These are phyloP conservation scores for Epinephelus fuscoguttatus DNA, from an alignment of 2,113 vertebrate genomes.

Conservation along the genomic window DNA sequence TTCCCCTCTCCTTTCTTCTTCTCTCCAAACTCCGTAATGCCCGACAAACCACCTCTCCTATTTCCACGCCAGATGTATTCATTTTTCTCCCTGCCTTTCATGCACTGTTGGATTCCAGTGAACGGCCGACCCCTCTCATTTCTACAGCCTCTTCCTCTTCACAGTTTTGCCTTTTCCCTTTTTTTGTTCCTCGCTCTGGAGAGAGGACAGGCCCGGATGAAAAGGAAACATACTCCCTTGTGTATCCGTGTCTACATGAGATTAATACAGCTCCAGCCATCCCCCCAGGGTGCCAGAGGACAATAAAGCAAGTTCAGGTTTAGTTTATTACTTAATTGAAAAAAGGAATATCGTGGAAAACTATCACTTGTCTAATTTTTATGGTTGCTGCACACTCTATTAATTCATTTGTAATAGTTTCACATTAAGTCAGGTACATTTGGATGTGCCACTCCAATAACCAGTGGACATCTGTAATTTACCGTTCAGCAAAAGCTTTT, in stretches of 20 bases:
- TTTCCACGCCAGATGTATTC: slow-evolving; percentile 70
- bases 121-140: slow-evolving; percentile 54
- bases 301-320: slow-evolving; percentile 38
- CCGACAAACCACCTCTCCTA: slow-evolving; percentile 63
- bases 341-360: neutral
- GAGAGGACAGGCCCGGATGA: slow-evolving; percentile 42
- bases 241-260: slow-evolving; percentile 25
- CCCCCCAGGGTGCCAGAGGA: slow-evolving; percentile 14
- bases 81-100: slow-evolving; percentile 66
- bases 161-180: slow-evolving; percentile 46
- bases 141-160: slow-evolving; percentile 49
- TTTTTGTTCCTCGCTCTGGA: slow-evolving; percentile 35
- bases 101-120: slow-evolving; percentile 61
- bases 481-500: slow-evolving; percentile 16
- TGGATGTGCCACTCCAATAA: neutral
- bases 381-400: neutral
- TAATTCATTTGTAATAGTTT: slow-evolving; percentile 1
- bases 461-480: neutral
- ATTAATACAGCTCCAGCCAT: slow-evolving; percentile 37
- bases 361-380: slow-evolving; percentile 1
- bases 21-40: slow-evolving; percentile 56
- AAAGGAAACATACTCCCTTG: slow-evolving; percentile 42
- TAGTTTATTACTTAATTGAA: slow-evolving; percentile 9
- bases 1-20: slow-evolving; percentile 42
- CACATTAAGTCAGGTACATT: slow-evolving; percentile 8